Evolutionary conservation across 2,888 invertebrate genomes (phyloP), one percentile per base, ranked within the genome.

Genomic region (Ethmia dodecea): DNA sequence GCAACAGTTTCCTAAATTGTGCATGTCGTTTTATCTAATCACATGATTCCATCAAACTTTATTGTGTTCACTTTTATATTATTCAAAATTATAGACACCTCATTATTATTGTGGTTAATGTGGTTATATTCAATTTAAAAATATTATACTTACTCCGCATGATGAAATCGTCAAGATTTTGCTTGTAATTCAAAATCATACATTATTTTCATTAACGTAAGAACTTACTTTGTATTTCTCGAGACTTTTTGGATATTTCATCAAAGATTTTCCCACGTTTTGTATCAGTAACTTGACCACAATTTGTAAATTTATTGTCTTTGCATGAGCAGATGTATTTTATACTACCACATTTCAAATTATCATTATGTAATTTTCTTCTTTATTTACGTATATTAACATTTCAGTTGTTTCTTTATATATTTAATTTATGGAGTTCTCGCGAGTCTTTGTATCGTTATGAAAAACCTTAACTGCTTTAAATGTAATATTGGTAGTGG

Each of bases 231-330:
- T n/a, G n/a, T n/a, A n/a, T n/a, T n/a, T n/a, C n/a, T n/a, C n/a
- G n/a, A n/a, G n/a, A n/a, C n/a, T n/a, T n/a, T n/a, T n/a, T n/a
- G n/a, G n/a, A n/a, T n/a, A n/a, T n/a, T n/a, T n/a, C n/a, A n/a
- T n/a, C n/a, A n/a, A n/a, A n/a, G n/a, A n/a, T n/a, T n/a, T n/a
- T n/a, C n/a, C n/a, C n/a, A n/a, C n/a, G n/a, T n/a, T n/a, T n/a
- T n/a, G n/a, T n/a, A 49, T 47, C 56, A 49, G 52, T 20, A 42
- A 48, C 47, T 51, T 53, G 35, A 40, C 41, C 45, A 49, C 40
- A 16, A 55, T 51, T 52, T 74, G 73, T 74, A 70, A 62, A 68
- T 69, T 73, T 56, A 59, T 65, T 61, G 66, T 72, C 68, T 69
- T 66, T 67, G 76, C 76, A 77, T 77, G 76, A 66, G 69, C 68